A percentile compares a stretch with the other conserved stretches of the same genome.
These are phyloP conservation scores for Poeciliopsis occidentalis DNA, from an alignment of 2,113 vertebrate species.

Conservation along the genomic window DNA sequence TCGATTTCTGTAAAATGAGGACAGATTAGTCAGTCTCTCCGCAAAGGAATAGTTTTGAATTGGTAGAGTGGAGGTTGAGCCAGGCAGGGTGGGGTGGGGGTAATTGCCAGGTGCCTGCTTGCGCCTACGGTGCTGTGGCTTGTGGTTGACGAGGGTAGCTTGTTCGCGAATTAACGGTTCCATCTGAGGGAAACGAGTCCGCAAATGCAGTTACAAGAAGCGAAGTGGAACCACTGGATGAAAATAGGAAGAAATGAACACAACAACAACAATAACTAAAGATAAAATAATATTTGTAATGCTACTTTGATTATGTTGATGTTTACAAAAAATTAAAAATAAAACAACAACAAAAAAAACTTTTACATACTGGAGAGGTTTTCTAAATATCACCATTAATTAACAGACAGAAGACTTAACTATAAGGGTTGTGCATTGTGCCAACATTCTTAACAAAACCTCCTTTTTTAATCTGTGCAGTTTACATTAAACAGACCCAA, in stretches of 20 bases:
- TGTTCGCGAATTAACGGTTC: neutral
- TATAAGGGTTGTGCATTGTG: neutral
- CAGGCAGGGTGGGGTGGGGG: neutral
- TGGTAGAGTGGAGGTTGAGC: neutral
- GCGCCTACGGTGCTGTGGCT: constrained; percentile 5
- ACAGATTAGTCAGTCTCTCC: constrained; percentile 39
- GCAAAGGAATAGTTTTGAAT: neutral
- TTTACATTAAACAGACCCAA: constrained; percentile 78
- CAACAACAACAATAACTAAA: neutral
- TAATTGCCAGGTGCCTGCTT: constrained; percentile 10
- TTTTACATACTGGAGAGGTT: neutral
- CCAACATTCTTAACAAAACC: neutral
- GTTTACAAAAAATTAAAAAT: neutral
- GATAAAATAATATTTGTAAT: neutral
- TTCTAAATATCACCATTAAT: neutral
- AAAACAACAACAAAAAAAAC: too few relatives aligned
- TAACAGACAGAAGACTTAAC: neutral
- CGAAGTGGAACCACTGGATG: neutral
- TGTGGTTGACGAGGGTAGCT: constrained; percentile 38
- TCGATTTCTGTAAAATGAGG: constrained; percentile 29
- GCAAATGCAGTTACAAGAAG: constrained; percentile 1
- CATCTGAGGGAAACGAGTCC: constrained; percentile 11
- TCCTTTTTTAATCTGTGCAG: constrained; percentile 51
- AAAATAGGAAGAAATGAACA: neutral
- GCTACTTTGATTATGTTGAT: neutral